These are phyloP conservation scores for Rattus norvegicus DNA, from an alignment of 2,113 vertebrate genomes.

Conservation along the genomic window GRCr8 NC_086039.1:82018501-82019000, in stretches of 20 bases:
- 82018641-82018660: conserved; percentile 1
- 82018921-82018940: background rate
- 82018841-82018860: background rate
- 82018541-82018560: background rate
- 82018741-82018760: background rate
- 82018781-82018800: background rate
- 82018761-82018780: background rate
- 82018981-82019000: conserved; percentile 16
- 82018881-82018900: background rate
- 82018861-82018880: background rate
- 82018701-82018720: background rate
- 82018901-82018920: background rate
- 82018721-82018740: background rate
- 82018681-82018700: background rate
- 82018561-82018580: background rate
- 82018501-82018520: background rate
- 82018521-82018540: background rate
- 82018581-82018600: background rate
- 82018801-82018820: background rate
- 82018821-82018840: background rate
- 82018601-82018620: background rate
- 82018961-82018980: background rate
- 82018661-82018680: background rate
- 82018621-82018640: background rate
- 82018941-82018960: background rate